A percentile compares a stretch with the other conserved stretches of the same genome.
Evolutionary conservation across 2,888 invertebrate species (phyloP).

Genomic region (Uloborus plumipes): DNA sequence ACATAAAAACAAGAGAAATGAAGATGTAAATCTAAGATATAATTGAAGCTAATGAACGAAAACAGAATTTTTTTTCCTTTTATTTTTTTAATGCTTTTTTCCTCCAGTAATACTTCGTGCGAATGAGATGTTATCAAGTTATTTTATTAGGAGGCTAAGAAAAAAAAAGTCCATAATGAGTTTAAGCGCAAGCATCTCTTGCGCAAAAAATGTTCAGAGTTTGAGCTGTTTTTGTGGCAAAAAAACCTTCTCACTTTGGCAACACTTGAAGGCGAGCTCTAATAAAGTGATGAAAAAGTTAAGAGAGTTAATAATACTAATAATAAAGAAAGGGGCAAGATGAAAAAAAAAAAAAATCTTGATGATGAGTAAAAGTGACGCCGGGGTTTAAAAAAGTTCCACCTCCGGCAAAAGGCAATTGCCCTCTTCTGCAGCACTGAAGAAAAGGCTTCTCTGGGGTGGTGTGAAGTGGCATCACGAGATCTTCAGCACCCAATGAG

Average conservation of each 20-base stretch:
- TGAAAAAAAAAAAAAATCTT: slow-evolving; percentile 23
- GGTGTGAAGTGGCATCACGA: slow-evolving; percentile 45
- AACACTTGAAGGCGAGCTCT: slow-evolving; percentile 46
- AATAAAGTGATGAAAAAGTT: slow-evolving; percentile 32
- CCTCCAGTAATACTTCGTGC: no score
- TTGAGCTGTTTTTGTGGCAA: slow-evolving; percentile 29
- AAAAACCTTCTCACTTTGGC: slow-evolving; percentile 26
- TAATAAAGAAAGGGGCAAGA: slow-evolving; percentile 28
- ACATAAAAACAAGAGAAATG: no score
- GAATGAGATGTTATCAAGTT: neutral
- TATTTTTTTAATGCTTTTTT: no score
- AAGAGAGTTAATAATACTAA: slow-evolving; percentile 46
- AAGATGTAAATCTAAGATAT: no score
- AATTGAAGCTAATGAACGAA: no score
- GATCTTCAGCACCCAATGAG: slow-evolving; percentile 52
- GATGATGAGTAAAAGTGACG: slow-evolving; percentile 28
- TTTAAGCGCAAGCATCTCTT: no score
- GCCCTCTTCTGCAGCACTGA: slow-evolving; percentile 34
- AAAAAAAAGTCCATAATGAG: slow-evolving; percentile 1
- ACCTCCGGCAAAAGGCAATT: slow-evolving; percentile 41
- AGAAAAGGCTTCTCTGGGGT: slow-evolving; percentile 48
- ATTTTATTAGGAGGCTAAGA: slow-evolving; percentile 20
- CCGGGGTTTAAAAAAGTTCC: slow-evolving; percentile 47
- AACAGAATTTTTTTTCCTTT: no score
- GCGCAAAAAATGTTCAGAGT: no score